These are phyloP conservation scores for Leucoma salicis DNA, from an alignment of 2,888 invertebrate species.

Conservation along the genomic window DNA sequence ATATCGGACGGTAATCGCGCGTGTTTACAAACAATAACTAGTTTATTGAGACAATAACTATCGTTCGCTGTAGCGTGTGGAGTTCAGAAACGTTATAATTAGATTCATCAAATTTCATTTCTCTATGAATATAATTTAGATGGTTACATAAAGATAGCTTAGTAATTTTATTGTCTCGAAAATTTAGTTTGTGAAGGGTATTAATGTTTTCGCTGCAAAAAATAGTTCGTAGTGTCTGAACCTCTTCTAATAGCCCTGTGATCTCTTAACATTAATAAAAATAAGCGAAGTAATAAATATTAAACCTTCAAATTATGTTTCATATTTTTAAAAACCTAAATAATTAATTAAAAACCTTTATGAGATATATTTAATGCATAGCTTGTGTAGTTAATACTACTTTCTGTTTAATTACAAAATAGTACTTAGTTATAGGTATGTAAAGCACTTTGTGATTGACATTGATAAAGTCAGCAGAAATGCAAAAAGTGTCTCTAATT, in stretches of 20 bases:
- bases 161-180: slow-evolving; percentile 21
- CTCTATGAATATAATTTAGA: slow-evolving; percentile 9
- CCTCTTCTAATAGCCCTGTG: no score
- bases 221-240: no score
- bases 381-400: no score
- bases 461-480: not conserved
- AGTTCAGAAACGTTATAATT: not conserved
- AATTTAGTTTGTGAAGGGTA: not conserved
- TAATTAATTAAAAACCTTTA: no score
- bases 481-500: not conserved
- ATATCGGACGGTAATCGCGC: no score
- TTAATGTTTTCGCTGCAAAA: no score
- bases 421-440: not conserved
- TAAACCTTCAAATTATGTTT: no score
- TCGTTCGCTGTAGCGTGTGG: not conserved
- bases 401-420: no score
- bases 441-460: not conserved
- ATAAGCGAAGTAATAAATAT: no score
- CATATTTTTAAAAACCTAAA: no score
- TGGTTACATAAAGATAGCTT: slow-evolving; percentile 12
- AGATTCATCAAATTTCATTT: slow-evolving; percentile 13
- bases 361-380: no score
- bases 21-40: slow-evolving; percentile 24
- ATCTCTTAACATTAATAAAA: no score
- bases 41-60: not conserved